phyloP scores from a whole-genome alignment of 2,113 vertebrate genomes.

The Danionella cerebrum region DNA sequence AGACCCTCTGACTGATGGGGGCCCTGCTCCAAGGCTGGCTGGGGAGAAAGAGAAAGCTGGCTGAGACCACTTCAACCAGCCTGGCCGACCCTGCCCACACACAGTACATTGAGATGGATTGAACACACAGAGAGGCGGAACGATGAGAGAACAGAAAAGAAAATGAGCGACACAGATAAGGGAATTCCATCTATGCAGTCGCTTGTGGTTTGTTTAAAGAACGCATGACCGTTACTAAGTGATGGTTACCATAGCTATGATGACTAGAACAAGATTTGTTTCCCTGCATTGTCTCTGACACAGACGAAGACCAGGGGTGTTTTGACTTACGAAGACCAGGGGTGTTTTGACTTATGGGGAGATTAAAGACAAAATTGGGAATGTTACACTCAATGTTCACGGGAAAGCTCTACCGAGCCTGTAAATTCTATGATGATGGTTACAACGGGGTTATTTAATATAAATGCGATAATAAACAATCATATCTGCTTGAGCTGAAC shows the following conservation, averaged over 20 bases:
- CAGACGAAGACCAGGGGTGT: background rate
- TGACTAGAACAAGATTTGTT: background rate
- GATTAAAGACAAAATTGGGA: background rate
- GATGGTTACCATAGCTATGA: slow-evolving; percentile 34
- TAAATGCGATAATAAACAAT: too few relatives aligned
- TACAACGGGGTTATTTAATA: too few relatives aligned
- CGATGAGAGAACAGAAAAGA: background rate
- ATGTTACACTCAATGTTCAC: background rate
- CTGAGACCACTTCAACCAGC: slow-evolving; percentile 75
- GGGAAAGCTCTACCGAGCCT: background rate
- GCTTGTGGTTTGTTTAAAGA: slow-evolving; percentile 25
- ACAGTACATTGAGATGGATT: slow-evolving; percentile 75
- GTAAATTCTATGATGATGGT: background rate
- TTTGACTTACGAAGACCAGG: background rate
- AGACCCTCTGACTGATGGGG: slow-evolving; percentile 76
- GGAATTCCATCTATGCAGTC: slow-evolving; percentile 23
- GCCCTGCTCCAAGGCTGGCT: slow-evolving; percentile 68
- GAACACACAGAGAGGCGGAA: slow-evolving; percentile 42
- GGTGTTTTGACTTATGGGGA: background rate
- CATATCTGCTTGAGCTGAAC: too few relatives aligned
- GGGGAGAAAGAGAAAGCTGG: slow-evolving; percentile 47
- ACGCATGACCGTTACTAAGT: background rate
- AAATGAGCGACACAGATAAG: slow-evolving; percentile 36
- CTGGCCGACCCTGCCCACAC: slow-evolving; percentile 47
- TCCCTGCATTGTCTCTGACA: background rate